Percentiles rank a stretch among this genome's conserved stretches.
Evolutionary conservation across 1,140 invertebrate genomes (phyloP).

Genomic region (Drosophila pectinifera): DNA sequence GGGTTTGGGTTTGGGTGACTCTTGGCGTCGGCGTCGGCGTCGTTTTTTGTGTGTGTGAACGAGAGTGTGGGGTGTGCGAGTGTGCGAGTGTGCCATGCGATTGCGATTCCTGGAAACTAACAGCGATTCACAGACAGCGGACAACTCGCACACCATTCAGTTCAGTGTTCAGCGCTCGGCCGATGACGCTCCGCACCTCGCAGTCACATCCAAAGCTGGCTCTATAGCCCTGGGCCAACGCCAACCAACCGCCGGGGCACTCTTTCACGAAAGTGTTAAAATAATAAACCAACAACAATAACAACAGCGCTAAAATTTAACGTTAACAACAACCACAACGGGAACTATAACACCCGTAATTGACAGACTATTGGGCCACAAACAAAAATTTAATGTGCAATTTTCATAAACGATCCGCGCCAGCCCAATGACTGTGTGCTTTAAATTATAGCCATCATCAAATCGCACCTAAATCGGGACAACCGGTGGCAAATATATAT

Average conservation of each 20-base stretch:
- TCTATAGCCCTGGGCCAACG: slow-evolving; percentile 35
- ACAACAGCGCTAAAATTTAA: slow-evolving; percentile 27
- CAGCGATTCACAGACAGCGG: slow-evolving; percentile 84
- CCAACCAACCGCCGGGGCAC: slow-evolving; percentile 63
- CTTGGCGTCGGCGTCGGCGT: slow-evolving; percentile 53
- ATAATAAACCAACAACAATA: slow-evolving; percentile 74
- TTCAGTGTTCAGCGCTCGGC: slow-evolving; percentile 49
- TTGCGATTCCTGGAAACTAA: slow-evolving; percentile 84
- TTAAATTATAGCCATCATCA: slow-evolving; percentile 62
- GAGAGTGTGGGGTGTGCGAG: slow-evolving; percentile 4
- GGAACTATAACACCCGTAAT: slow-evolving; percentile 59
- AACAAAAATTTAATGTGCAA: slow-evolving; percentile 54
- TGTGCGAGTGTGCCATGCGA: slow-evolving; percentile 42
- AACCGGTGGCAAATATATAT: slow-evolving; percentile 27
- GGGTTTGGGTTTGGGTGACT: slow-evolving; percentile 42
- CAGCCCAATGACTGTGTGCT: slow-evolving; percentile 49
- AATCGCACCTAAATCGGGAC: slow-evolving; percentile 17
- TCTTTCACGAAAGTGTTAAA: slow-evolving; percentile 76
- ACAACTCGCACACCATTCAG: slow-evolving; percentile 84
- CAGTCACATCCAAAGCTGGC: slow-evolving; percentile 54
- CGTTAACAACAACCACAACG: slow-evolving; percentile 36
- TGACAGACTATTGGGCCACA: slow-evolving; percentile 35
- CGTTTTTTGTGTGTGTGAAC: slow-evolving; percentile 6
- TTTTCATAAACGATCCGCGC: slow-evolving; percentile 63
- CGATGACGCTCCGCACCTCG: slow-evolving; percentile 75